Base-by-base conservation (phyloP, 2,113 vertebrate species). In the Salvelinus fontinalis region DNA sequence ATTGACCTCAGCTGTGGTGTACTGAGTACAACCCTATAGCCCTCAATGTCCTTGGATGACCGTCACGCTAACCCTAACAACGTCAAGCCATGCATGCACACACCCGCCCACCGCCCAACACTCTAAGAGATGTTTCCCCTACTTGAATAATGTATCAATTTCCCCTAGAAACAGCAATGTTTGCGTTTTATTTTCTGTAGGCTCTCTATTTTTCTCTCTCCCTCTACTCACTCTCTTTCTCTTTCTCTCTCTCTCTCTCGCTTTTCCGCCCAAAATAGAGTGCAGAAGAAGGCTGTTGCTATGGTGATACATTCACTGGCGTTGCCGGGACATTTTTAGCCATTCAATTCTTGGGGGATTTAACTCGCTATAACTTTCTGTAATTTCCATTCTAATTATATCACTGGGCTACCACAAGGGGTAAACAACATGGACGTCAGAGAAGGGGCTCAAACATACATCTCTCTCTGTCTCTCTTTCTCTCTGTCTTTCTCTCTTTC, bases 351-450 rank as follows among this genome's bases (percentile, higher is more conserved):
- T 88, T 82, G 71, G 86, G 91, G 92, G 88, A 89, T 93, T 92
- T 91, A 90, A 90, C 91, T 93, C 86, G 90, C 90, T 91, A 88
- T 92, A 94, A 94, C 91, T 93, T 94, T 94, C 91, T 92, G 89
- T 92, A 92, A 94, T 93, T 93, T 92, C 89, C 90, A 92, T 90
- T 93, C 92, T 93, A 93, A 93, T 94, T 92, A 93, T 94, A 93
- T 93, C 92, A 86, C 88, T 85, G 85, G 77, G 74, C 91, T 86
- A 67, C 90, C 79, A 44, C 89, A 90, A 86, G 89, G 90, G 90
- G 89, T 88, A 85, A 86, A 88, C 84, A 84, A 86, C 79, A 71
- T 81, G 14, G 49, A 86, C 86, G 81, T 60, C 27, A 14, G 54
- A 57, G 54, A 14, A 5, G 13, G 24, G 71, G 51, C 39, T 39